phyloP scores from a whole-genome alignment of 2,797 vertebrate species.

The Takifugu rubripes region DNA sequence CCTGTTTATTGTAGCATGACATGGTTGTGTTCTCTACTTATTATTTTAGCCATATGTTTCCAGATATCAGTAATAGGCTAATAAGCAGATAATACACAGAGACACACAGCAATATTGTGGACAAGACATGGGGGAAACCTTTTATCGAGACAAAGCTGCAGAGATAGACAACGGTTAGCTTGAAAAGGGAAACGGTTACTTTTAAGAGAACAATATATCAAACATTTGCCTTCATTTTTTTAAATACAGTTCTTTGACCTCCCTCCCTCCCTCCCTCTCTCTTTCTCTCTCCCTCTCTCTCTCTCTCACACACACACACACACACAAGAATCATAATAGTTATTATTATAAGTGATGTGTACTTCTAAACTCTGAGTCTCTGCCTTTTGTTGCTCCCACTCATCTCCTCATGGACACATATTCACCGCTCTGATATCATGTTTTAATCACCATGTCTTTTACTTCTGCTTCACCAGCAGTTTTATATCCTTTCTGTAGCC shows the following conservation, averaged over 20 bases:
- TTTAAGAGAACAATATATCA: conserved; percentile 11
- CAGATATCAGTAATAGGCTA: conserved; percentile 50
- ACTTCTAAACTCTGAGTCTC: conserved; percentile 20
- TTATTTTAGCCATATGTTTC: conserved; percentile 73
- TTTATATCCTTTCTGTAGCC: conserved; percentile 45
- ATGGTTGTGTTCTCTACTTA: conserved; percentile 68
- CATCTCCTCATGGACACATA: conserved; percentile 23
- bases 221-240: conserved; percentile 10
- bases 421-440: conserved; percentile 37
- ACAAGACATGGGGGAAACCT: conserved; percentile 34
- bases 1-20: conserved; percentile 60
- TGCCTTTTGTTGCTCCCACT: conserved; percentile 35
- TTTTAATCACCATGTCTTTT: conserved; percentile 42
- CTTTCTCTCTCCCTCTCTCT: not conserved
- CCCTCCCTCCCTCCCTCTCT: not conserved
- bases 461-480: conserved; percentile 40
- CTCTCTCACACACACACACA: not conserved
- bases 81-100: conserved; percentile 55
- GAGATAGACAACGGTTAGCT: conserved; percentile 41
- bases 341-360: conserved; percentile 10
- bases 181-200: conserved; percentile 23
- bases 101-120: conserved; percentile 35
- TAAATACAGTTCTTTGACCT: conserved; percentile 38
- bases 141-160: conserved; percentile 29
- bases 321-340: conserved; percentile 1